Percentiles rank a stretch among this genome's conserved stretches.
Conservation (phyloP, 2,797 vertebrate species). For the Macrochelys suwanniensis region DNA sequence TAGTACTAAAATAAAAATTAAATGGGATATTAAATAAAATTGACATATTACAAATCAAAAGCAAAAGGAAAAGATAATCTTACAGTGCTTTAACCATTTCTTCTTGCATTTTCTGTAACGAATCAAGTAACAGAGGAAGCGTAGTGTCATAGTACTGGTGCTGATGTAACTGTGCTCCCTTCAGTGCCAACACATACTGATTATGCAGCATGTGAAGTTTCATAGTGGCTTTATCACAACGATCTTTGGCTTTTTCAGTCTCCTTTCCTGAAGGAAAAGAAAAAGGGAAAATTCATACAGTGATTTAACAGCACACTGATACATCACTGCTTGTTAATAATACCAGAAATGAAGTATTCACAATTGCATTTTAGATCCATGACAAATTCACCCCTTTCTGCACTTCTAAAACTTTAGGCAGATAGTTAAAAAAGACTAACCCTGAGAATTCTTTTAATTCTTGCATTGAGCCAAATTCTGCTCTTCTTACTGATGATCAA, state of each 20-base stretch:
- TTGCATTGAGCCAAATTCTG: background rate
- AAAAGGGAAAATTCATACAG: background rate
- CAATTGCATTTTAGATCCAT: background rate
- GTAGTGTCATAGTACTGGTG: slow-evolving; percentile 90
- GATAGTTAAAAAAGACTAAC: background rate
- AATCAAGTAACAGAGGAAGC: slow-evolving; percentile 92
- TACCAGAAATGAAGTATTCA: background rate
- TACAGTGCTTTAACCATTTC: slow-evolving; percentile 97
- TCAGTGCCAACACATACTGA: slow-evolving; percentile 94
- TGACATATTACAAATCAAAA: background rate
- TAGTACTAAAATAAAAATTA: background rate
- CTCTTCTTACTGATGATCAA: background rate
- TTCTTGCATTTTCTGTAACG: slow-evolving; percentile 97
- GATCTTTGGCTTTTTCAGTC: slow-evolving; percentile 93
- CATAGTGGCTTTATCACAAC: slow-evolving; percentile 95
- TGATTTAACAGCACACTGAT: background rate
- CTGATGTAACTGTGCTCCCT: slow-evolving; percentile 92
- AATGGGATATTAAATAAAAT: background rate
- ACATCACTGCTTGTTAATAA: background rate
- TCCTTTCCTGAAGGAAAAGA: slow-evolving; percentile 88
- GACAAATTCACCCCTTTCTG: accelerated
- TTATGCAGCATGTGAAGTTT: slow-evolving; percentile 97
- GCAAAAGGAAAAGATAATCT: slow-evolving; percentile 70
- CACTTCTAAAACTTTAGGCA: background rate
- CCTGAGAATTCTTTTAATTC: background rate